phyloP scores from a whole-genome alignment of 2,797 vertebrate species.

The Liasis olivaceus region DNA sequence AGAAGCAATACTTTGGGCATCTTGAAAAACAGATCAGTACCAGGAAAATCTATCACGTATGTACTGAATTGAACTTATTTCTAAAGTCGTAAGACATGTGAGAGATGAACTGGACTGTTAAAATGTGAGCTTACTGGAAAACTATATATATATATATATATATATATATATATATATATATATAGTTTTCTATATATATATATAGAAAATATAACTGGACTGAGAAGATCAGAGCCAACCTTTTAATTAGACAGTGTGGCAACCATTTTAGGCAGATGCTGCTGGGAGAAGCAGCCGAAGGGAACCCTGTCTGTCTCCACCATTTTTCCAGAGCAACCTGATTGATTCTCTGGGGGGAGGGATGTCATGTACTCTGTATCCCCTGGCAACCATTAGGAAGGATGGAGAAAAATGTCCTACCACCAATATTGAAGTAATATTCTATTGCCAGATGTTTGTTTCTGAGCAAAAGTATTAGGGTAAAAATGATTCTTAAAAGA shows the following conservation, averaged over 20 bases:
- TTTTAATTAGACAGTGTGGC: not conserved
- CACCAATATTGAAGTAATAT: not conserved
- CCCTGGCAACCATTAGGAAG: not conserved
- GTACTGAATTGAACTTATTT: not conserved
- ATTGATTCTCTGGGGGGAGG: not conserved
- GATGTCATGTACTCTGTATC: not conserved
- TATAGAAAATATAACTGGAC: not conserved
- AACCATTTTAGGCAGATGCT: not conserved
- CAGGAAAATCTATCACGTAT: not conserved
- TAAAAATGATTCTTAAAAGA: not conserved
- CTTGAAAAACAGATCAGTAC: not conserved
- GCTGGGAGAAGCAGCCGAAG: not conserved
- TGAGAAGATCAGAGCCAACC: not conserved
- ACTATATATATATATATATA: too few relatives aligned
- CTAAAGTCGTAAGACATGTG: not conserved
- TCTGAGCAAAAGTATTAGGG: not conserved
- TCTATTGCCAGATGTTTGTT: not conserved
- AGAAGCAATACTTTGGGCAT: not conserved
- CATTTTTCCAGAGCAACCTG: not conserved
- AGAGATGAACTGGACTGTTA: not conserved
- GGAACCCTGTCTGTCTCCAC: not conserved
- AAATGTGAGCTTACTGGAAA: not conserved
- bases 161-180: too few relatives aligned
- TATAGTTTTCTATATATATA: too few relatives aligned
- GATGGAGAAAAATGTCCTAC: not conserved